Percentiles rank a stretch among this genome's conserved stretches.
phyloP scores from a whole-genome alignment of 2,888 invertebrate species.

The Heliconius ismenius region DNA sequence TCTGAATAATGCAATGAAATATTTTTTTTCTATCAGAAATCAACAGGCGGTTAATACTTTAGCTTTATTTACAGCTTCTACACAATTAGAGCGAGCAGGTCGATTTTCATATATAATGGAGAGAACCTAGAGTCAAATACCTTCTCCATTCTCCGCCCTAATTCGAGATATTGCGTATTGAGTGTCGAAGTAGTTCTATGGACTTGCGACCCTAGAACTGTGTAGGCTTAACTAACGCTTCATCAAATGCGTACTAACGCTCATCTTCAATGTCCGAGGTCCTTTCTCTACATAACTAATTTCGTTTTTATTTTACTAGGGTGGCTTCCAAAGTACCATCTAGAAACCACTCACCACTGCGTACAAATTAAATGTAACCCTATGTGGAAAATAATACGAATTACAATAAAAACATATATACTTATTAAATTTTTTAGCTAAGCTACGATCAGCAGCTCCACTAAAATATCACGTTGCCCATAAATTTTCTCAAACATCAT shows the following conservation, averaged over 20 bases:
- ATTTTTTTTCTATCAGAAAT: neutral
- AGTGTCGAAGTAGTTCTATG: no score
- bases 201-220: no score
- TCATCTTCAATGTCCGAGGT: no score
- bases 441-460: neutral
- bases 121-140: neutral
- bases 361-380: neutral
- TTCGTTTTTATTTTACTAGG: no score
- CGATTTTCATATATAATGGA: neutral
- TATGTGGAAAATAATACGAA: neutral
- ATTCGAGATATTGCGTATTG: neutral
- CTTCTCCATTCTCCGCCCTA: neutral
- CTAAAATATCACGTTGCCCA: neutral
- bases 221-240: no score
- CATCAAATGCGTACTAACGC: no score
- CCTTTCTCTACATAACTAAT: no score
- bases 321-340: no score
- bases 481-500: slow-evolving; percentile 13
- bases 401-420: neutral
- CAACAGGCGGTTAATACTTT: neutral
- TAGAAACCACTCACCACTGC: neutral
- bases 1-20: neutral
- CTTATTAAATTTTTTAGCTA: neutral
- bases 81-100: neutral
- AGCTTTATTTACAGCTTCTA: neutral